A percentile compares a stretch with the other conserved stretches of the same genome.
phyloP scores from a whole-genome alignment of 2,888 invertebrate species.

The Limnephilus rhombicus region DNA sequence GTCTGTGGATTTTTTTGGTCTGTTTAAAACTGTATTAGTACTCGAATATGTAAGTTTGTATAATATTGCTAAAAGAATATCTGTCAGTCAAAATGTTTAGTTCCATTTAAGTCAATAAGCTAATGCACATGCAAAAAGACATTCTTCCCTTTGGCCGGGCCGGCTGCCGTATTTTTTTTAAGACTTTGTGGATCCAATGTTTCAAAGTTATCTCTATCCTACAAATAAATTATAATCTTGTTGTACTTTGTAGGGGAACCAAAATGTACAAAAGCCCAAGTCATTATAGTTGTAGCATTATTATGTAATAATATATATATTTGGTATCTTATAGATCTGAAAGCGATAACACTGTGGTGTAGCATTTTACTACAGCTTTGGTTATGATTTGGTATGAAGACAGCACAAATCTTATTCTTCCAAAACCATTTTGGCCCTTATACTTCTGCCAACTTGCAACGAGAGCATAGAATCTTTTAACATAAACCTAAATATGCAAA shows the following conservation, averaged over 20 bases:
- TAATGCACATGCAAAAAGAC: no score
- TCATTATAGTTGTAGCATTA: neutral
- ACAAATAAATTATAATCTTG: neutral
- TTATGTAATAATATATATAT: neutral
- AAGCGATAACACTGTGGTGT: neutral
- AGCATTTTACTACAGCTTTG: neutral
- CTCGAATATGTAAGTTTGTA: neutral
- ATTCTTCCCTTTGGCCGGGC: neutral
- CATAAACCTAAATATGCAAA: neutral
- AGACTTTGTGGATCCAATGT: neutral
- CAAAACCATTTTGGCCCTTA: neutral
- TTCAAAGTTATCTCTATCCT: neutral
- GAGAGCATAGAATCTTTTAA: neutral
- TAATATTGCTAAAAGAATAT: no score
- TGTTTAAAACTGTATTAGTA: neutral
- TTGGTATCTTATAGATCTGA: neutral
- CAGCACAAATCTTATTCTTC: constrained; percentile 1
- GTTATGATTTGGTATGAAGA: neutral
- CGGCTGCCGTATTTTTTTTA: neutral
- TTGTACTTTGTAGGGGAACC: neutral
- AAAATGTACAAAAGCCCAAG: constrained; percentile 1
- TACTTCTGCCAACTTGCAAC: neutral
- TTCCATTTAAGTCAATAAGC: no score
- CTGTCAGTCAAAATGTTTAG: no score
- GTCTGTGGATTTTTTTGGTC: no score